Conservation (phyloP, 2,888 invertebrate species). For the Neria commutata region DNA sequence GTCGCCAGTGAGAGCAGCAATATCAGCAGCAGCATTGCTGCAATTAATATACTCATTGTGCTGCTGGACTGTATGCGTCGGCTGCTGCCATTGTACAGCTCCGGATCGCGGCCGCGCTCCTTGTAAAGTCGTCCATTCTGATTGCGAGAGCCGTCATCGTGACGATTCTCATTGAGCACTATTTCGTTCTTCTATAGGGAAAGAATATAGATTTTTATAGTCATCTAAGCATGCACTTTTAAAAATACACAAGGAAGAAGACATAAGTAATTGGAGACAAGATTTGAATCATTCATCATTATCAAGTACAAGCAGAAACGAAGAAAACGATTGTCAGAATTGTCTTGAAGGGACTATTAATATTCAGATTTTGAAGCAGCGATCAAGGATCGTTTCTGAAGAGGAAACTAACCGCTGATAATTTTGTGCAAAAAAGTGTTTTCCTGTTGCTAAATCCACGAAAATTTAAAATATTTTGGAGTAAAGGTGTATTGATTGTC, state of each 20-base stretch:
- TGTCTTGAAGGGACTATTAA: no score
- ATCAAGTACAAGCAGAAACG: neutral
- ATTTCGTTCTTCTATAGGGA: constrained; percentile 53
- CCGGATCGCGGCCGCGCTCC: constrained; percentile 49
- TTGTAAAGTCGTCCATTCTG: constrained; percentile 60
- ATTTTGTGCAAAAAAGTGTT: no score
- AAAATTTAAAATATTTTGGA: no score
- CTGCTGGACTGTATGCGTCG: constrained; percentile 17
- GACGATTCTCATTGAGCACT: constrained; percentile 57
- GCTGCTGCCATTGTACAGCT: constrained; percentile 38
- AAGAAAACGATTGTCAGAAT: neutral
- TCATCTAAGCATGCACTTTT: no score
- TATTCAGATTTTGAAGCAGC: no score
- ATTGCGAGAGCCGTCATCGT: constrained; percentile 58
- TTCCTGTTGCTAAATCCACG: no score
- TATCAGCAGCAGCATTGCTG: constrained; percentile 42
- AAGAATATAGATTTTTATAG: constrained; percentile 12
- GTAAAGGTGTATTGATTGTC: no score
- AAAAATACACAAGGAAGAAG: no score
- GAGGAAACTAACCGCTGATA: no score
- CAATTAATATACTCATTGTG: constrained; percentile 42
- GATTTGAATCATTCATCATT: neutral
- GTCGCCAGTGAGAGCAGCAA: constrained; percentile 37
- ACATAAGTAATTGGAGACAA: neutral
- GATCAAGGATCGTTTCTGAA: no score